A percentile compares a stretch with the other conserved stretches of the same genome.
These are phyloP conservation scores for Sesamia nonagrioides DNA, from an alignment of 1,140 invertebrate species.

Conservation along the genomic window DNA sequence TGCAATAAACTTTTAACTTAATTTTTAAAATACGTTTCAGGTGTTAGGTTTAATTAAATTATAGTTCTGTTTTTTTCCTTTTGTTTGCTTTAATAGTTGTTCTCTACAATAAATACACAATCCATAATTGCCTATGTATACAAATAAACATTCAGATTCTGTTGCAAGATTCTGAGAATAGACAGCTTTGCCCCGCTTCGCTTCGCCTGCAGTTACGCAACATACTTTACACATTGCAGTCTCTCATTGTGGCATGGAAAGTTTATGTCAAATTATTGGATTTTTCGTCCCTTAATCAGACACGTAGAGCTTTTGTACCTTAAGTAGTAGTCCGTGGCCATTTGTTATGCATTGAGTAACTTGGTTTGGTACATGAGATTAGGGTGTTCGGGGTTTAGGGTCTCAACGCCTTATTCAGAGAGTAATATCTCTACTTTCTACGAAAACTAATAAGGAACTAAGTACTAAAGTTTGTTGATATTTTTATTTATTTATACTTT, in stretches of 20 bases:
- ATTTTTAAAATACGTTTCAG: too few relatives aligned
- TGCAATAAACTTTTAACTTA: too few relatives aligned
- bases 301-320: conserved; percentile 42
- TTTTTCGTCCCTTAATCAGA: conserved; percentile 49
- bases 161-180: too few relatives aligned
- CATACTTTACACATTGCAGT: neutral
- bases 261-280: conserved; percentile 51
- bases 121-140: too few relatives aligned
- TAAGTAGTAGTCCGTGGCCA: conserved; percentile 31
- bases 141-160: too few relatives aligned
- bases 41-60: too few relatives aligned
- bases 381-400: neutral
- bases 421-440: neutral
- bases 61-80: too few relatives aligned
- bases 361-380: conserved; percentile 8
- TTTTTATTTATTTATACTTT: too few relatives aligned
- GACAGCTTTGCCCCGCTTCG: neutral
- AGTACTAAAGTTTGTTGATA: too few relatives aligned
- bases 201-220: neutral
- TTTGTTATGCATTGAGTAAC: conserved; percentile 28
- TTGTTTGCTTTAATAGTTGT: too few relatives aligned
- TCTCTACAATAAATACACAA: too few relatives aligned
- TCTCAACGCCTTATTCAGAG: conserved; percentile 21
- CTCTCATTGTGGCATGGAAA: conserved; percentile 36
- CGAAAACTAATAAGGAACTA: neutral